Base-by-base conservation (phyloP, 2,888 invertebrate species). In the Patella caerulea region DNA sequence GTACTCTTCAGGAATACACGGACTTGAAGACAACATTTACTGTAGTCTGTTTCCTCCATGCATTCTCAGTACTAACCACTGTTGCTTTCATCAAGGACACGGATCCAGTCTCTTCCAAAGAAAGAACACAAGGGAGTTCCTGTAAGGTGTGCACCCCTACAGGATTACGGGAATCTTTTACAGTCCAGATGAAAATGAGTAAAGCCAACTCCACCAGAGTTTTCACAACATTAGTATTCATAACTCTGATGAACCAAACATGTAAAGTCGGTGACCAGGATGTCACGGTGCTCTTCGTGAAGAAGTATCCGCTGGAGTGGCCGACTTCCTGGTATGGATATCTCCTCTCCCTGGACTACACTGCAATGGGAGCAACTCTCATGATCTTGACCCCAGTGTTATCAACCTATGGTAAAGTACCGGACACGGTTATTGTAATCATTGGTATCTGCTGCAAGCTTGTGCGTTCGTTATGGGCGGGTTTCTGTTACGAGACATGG, bases 261-360 rank as follows among this genome's bases (percentile, higher is more conserved):
- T 88, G 89, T 74, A 87, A 90, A 73, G 86, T 89, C 0, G 91
- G 91, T 9, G 86, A 90, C 73, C 85, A 86, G 11, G 91, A 91
- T 79, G 86, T 90, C 2, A 90, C 89, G 0, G 78, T 91, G 29
- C 84, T 91, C 7, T 88, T 86, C 76, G 89, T 89, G 2, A 85
- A 87, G 78, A 84, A 86, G 71, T 79, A 84, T 14, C 91, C 91
- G 3, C 82, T 91, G 1, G 83, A 82, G 79, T 91, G 90, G 90
- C 82, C 83, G n/a, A 86, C 86, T 56, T 85, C 88, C 7, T 86
- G 87, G 83, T 91, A 90, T 78, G 90, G 90, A 11, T 91, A 89
- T 79, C 83, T 91, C 7, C 82, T 90, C n/a, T 88, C 90, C 5
- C 80, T 86, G 2, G 90, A 90, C 81, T 90, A 90, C 80, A 89